A percentile compares a stretch with the other conserved stretches of the same genome.
Conservation (phyloP, 2,113 vertebrate genomes). For the Gulo gulo region DNA sequence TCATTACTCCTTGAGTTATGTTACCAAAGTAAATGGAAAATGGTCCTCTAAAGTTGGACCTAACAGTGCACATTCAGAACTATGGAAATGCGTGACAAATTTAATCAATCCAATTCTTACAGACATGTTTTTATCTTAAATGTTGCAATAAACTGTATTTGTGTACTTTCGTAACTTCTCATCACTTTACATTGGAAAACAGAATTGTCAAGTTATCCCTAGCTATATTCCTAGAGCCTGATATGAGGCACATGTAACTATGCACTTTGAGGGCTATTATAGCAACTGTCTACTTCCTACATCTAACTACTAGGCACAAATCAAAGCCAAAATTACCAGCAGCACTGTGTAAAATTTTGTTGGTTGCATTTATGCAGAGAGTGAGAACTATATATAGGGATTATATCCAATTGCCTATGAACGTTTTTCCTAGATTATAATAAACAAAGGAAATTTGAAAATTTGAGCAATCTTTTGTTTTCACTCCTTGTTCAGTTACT, state of each 20-base stretch:
- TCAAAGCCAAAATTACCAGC: not conserved
- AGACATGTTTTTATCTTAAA: conserved; percentile 44
- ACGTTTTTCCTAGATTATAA: not conserved
- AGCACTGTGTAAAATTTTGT: not conserved
- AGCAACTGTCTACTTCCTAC: not conserved
- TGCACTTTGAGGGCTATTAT: not conserved
- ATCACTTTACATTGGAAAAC: not conserved
- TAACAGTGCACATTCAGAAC: not conserved
- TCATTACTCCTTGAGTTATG: not conserved
- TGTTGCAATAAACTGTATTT: not conserved
- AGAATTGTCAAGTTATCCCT: not conserved
- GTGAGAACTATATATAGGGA: not conserved
- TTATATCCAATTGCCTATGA: not conserved
- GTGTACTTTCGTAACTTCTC: conserved; percentile 24
- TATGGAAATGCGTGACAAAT: not conserved
- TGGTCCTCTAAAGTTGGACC: conserved; percentile 27
- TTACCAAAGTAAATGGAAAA: conserved; percentile 8
- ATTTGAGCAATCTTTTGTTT: conserved; percentile 23
- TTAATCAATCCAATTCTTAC: conserved; percentile 30
- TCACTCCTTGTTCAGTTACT: not conserved
- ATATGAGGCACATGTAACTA: not conserved
- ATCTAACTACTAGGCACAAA: not conserved
- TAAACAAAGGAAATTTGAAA: not conserved
- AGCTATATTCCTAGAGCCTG: not conserved
- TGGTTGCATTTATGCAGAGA: not conserved